These are phyloP conservation scores for Helogale parvula DNA, from an alignment of 2,113 vertebrate genomes.

Conservation along the genomic window DNA sequence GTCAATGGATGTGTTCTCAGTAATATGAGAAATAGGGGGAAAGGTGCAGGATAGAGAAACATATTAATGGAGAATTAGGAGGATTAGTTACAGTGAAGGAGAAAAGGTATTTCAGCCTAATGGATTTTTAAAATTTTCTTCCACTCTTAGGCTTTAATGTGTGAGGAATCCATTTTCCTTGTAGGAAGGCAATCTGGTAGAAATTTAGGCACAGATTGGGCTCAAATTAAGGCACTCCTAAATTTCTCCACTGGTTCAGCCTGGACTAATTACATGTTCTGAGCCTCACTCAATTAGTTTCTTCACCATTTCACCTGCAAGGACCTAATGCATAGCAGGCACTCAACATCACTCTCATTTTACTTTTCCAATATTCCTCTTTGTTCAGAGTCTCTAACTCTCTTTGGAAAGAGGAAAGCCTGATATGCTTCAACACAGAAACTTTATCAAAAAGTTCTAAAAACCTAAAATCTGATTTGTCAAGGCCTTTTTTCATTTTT, in stretches of 20 bases:
- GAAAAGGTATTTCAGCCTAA: not conserved
- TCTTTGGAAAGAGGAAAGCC: not conserved
- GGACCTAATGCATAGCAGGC: not conserved
- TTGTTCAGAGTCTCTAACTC: not conserved
- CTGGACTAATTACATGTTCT: not conserved
- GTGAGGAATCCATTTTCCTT: not conserved
- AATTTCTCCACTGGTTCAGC: not conserved
- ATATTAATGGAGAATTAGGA: not conserved
- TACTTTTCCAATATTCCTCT: not conserved
- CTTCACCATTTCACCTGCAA: not conserved
- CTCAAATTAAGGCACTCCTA: not conserved
- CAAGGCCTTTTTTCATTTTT: not conserved
- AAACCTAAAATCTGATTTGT: conserved; percentile 42
- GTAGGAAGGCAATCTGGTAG: not conserved
- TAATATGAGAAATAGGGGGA: not conserved
- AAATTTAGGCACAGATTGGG: not conserved
- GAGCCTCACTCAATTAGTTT: not conserved
- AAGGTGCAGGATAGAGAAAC: not conserved
- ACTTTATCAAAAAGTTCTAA: not conserved
- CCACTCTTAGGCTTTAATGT: not conserved
- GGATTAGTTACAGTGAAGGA: not conserved
- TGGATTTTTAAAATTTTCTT: not conserved
- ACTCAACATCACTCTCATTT: not conserved
- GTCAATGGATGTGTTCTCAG: not conserved
- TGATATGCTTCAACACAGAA: not conserved